Base-by-base conservation (phyloP, 2,797 vertebrate species). In the Hemitrygon akajei region DNA sequence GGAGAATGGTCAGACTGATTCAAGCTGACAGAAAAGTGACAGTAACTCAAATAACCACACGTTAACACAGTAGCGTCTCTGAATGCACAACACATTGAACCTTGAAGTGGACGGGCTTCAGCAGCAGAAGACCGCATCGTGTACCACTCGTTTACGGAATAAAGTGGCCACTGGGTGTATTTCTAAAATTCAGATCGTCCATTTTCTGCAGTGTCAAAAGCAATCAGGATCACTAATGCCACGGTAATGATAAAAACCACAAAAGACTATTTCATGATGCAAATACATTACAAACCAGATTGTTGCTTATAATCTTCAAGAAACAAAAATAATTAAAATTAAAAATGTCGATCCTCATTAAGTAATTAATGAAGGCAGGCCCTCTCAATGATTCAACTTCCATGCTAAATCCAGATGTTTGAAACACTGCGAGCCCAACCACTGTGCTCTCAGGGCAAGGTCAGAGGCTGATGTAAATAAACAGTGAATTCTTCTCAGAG, bases 381-480 rank as follows among this genome's bases (percentile, higher is more conserved):
- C 27, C 30, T 58, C 37, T 30, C 30, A 40, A 76, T 0, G 40
- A 27, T 58, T 30, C 34, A 76, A 37, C 37, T 56, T 25, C 56
- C 40, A 58, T 37, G 86, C 86, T 69, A 56, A 84, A 58, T 73
- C 34, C 37, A 75, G 14, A 92, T 27, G 73, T 73, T 27, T 3
- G 0, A 75, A 92, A 56, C 30, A 30, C 37, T n/a, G 37, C 93
- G 91, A 58, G 40, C 27, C 27, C 91, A 58, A 56, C 91, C 71
- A 30, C 66, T 93, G 37, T 93, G 91, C 40, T 30, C 71, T 93
- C 71, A 56, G 56, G 11, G 40, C 47, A 47, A 93, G 91, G 56
- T 93, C 91, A 93, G 37, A 93, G 71, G 71, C 58, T 75, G 47
- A 30, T 47, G 2, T 93, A 93, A 76, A 7, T 93, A 93, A 76